Evolutionary conservation across 2,113 vertebrate species (phyloP), one percentile per base, ranked within the genome.

Genomic region (Microtus ochrogaster): DNA sequence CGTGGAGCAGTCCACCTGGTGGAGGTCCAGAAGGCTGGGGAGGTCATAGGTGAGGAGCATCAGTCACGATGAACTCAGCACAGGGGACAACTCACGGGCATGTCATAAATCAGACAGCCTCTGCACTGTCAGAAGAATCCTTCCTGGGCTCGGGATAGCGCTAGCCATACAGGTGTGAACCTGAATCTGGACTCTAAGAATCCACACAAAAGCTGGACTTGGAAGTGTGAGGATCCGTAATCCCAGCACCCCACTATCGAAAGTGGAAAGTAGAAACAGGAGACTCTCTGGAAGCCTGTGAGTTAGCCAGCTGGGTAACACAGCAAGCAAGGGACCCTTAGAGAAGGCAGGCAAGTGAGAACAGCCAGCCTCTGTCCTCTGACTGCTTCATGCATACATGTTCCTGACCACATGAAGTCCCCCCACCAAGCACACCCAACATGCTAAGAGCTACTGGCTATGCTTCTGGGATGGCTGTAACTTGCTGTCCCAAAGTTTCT

Each of bases 11-110:
- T 33, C 3, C 3, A 41, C 3, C 21, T 33, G 28, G 10, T 79
- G 30, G n/a, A 72, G 86, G 83, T 36, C 44, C 7, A 41, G 33
- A 33, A 30, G 68, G 47, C 12, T 8, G 28, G 19, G 0, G 17
- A 85, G 22, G 6, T 63, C 7, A 2, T 4, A 22, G 24, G 4
- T 1, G 10, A 77, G 41, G 13, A 26, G 63, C 1, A 3, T 10
- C 5, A n/a, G 16, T 49, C 21, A 17, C 0, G 2, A 36, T 41
- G 39, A 44, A 55, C 4, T 28, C n/a, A 41, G 52, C 5, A 2
- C 7, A 3, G 4, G 0, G 3, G 36, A 63, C 6, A 26, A 8
- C 3, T 16, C 6, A 44, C 0, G 0, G 8, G 14, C 52, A n/a
- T 8, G 0, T 24, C 49, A 6, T 2, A 2, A 52, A 70, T 24